phyloP scores from a whole-genome alignment of 2,888 invertebrate genomes.

The Phlogophora meticulosa region DNA sequence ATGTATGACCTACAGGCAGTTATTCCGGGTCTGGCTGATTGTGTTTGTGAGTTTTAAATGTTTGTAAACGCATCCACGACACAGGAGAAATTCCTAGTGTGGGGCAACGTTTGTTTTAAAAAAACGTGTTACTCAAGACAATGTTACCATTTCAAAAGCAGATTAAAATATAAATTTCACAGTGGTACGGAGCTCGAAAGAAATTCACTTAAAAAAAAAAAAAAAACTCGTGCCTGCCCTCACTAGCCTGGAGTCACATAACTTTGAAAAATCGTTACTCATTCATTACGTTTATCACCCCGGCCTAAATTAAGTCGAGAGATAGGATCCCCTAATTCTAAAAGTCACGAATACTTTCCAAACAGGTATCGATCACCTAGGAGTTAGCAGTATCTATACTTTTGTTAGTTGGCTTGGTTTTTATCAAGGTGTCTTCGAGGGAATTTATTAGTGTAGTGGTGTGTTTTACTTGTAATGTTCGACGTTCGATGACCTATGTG shows the following conservation, averaged over 20 bases:
- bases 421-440: constrained; percentile 5
- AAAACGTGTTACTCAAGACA: background rate
- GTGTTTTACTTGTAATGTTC: too few species aligned
- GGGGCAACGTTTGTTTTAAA: too few species aligned
- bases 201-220: constrained; percentile 24
- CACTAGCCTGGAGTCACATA: constrained; percentile 39
- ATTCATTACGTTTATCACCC: constrained; percentile 66
- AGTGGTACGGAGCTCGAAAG: constrained; percentile 31
- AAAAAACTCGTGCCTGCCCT: constrained; percentile 38
- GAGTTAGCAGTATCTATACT: background rate
- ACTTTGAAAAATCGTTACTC: constrained; percentile 65
- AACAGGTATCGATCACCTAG: constrained; percentile 56
- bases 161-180: constrained; percentile 1
- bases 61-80: too few species aligned
- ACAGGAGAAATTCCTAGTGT: too few species aligned
- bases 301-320: constrained; percentile 65
- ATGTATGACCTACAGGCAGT: too few species aligned
- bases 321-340: constrained; percentile 65
- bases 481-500: too few species aligned
- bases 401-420: constrained; percentile 12
- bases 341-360: constrained; percentile 60
- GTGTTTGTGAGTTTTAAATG: too few species aligned
- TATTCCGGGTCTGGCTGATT: too few species aligned
- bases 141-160: background rate
- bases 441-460: constrained; percentile 23